These are phyloP conservation scores for Podocnemis expansa DNA, from an alignment of 2,113 vertebrate species.

Conservation along the genomic window DNA sequence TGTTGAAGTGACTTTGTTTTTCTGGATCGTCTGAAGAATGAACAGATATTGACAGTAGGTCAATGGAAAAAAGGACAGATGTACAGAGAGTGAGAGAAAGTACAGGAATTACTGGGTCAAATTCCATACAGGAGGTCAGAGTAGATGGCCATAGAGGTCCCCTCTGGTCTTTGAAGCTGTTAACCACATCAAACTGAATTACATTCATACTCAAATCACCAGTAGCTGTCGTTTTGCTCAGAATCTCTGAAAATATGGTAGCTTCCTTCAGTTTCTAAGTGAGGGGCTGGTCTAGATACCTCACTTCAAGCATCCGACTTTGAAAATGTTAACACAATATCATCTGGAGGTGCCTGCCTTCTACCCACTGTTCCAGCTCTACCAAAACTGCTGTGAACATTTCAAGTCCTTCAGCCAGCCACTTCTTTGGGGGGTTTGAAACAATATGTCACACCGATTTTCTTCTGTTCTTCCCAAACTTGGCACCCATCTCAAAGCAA, in stretches of 20 bases:
- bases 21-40: background rate
- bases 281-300: background rate
- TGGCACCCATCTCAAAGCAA: background rate
- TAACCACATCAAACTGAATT: background rate
- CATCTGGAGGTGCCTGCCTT: background rate
- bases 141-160: background rate
- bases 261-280: background rate
- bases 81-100: background rate
- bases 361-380: background rate
- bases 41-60: background rate
- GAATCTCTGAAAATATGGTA: no score
- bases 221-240: background rate
- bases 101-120: background rate
- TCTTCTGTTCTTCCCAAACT: background rate
- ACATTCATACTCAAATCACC: background rate
- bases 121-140: background rate
- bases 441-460: background rate
- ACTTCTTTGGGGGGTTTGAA: background rate
- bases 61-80: accelerated
- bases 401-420: background rate
- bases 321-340: background rate
- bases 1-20: background rate
- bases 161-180: background rate
- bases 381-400: background rate
- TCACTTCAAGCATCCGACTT: background rate